Conservation (phyloP, 2,113 vertebrate species). For the Philantomba maxwellii region DNA sequence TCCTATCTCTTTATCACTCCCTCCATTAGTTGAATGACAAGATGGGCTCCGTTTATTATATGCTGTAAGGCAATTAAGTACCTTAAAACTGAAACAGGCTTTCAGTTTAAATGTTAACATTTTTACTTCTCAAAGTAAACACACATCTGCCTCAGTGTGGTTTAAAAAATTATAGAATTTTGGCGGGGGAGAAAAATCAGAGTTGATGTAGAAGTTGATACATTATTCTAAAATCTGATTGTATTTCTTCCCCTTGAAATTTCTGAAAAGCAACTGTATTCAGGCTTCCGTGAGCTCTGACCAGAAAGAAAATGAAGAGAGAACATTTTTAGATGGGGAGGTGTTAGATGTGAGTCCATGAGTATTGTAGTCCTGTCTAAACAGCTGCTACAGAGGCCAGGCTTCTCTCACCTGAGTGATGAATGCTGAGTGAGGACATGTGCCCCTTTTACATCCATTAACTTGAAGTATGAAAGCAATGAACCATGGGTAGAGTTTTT, state of each 20-base stretch:
- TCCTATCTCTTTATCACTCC: constrained; percentile 66
- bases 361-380: neutral
- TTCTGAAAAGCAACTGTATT: constrained; percentile 36
- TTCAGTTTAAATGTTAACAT: constrained; percentile 69
- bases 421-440: neutral
- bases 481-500: neutral
- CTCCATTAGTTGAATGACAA: constrained; percentile 75
- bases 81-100: constrained; percentile 66
- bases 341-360: neutral
- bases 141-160: constrained; percentile 50
- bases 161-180: constrained; percentile 45
- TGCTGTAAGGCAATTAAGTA: constrained; percentile 70
- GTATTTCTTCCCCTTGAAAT: constrained; percentile 50
- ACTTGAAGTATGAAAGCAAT: neutral
- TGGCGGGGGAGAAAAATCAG: neutral
- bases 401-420: neutral
- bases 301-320: neutral
- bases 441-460: neutral
- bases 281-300: neutral
- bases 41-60: constrained; percentile 61
- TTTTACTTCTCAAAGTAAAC: constrained; percentile 71
- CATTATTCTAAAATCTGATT: constrained; percentile 26
- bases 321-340: neutral
- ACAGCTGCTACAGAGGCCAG: neutral
- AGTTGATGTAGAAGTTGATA: constrained; percentile 29